Conservation (phyloP, 2,797 vertebrate species). For the Phalanger gymnotis region DNA sequence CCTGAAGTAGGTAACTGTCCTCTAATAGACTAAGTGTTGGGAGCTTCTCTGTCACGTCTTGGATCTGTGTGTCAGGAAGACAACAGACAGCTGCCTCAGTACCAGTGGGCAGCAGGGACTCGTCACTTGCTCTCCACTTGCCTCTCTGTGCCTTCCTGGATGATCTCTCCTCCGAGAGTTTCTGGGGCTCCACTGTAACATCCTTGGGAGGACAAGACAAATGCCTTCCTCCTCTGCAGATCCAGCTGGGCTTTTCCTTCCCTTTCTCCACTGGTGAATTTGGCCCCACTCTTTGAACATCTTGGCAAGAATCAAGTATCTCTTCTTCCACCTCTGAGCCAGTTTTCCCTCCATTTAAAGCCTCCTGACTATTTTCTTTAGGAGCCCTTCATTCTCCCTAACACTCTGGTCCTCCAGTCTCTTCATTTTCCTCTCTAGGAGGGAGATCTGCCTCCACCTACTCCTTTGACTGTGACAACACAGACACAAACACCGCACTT, state of each 20-base stretch:
- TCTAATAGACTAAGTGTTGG: neutral
- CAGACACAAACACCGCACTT: neutral
- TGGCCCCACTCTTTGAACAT: neutral
- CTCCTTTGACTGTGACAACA: neutral
- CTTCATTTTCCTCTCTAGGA: neutral
- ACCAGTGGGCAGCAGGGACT: neutral
- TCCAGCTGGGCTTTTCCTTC: neutral
- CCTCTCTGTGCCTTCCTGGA: neutral
- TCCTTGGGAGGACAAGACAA: neutral
- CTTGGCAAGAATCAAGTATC: neutral
- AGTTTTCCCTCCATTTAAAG: neutral
- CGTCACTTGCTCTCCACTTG: neutral
- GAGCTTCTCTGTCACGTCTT: neutral
- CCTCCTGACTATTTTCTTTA: neutral
- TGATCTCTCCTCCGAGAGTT: neutral
- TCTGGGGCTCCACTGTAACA: neutral
- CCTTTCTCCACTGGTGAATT: neutral
- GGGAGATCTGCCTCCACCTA: neutral
- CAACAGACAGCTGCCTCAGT: neutral
- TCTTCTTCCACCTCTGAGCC: neutral
- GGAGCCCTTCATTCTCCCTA: neutral
- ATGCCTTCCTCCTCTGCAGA: neutral
- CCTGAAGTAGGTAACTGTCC: neutral
- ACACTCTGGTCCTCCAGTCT: neutral
- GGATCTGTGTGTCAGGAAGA: neutral